Base-by-base conservation (phyloP, 2,113 vertebrate species). In the Craseonycteris thonglongyai region DNA sequence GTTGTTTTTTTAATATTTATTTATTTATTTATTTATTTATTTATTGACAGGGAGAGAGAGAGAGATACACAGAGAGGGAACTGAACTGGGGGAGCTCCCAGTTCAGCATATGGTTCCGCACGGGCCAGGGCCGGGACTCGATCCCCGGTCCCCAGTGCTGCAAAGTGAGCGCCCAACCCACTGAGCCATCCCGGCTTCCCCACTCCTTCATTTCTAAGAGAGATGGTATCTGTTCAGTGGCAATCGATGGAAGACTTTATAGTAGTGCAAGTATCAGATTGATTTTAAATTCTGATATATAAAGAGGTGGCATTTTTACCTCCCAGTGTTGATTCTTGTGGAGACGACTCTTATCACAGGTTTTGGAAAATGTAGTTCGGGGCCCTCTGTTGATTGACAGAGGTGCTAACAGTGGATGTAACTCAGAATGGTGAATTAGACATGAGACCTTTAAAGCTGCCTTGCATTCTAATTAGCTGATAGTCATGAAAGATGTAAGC, bases 381-480 rank as follows among this genome's bases (percentile, higher is more conserved):
- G 89, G 90, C 51, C 56, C 45, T 88, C 58, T 45, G 68, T 94
- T 94, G 88, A 98, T 42, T 97, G 96, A 90, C 95, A 97, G 76
- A 65, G 90, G 8, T 7, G 10, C n/a, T 89, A 96, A 96, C 40
- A 12, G n/a, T 96, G 97, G 61, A 94, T 96, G 84, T 90, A 95
- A 75, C 95, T 96, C 93, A 97, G 96, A 97, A 97, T 95, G 94
- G 94, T 6, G 75, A 96, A 95, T 95, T 92, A 97, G 69, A 88
- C 49, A 87, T 35, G 94, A 93, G 88, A 91, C 40, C 95, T 97
- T 95, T 95, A 88, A 97, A 97, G 68, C 28, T 75, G 84, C 90
- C 92, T 95, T 97, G 98, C 96, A 93, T 96, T 95, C 83, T 95
- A 97, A 98, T 98, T 97, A 98, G 95, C 63, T 84, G 88, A 96